These are phyloP conservation scores for Corvus moneduloides DNA, from an alignment of 2,113 vertebrate species.

Conservation along the genomic window DNA sequence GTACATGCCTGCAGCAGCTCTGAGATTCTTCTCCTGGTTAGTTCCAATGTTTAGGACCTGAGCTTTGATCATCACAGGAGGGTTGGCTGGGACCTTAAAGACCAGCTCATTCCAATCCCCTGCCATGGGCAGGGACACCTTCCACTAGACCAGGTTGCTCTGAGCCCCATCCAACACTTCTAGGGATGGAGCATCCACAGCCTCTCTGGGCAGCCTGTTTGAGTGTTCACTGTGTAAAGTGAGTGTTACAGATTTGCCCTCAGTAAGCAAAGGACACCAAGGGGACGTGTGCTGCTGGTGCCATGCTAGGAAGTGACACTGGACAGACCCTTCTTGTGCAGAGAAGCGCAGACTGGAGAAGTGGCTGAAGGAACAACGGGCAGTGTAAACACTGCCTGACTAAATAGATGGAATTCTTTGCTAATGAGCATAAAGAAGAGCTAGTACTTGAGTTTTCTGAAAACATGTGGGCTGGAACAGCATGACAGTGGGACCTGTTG, in stretches of 20 bases:
- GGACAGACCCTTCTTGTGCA: rapidly evolving
- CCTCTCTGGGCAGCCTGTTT: not conserved
- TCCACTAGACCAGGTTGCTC: not conserved
- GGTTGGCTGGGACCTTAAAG: not conserved
- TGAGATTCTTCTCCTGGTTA: not conserved
- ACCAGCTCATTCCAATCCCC: not conserved
- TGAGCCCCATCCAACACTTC: not conserved
- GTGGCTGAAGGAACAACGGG: not conserved
- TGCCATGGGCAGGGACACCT: not conserved
- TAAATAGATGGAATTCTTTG: not conserved
- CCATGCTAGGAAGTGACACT: rapidly evolving
- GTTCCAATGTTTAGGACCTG: not conserved
- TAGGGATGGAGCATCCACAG: not conserved
- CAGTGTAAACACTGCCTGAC: not conserved
- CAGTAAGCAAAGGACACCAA: no score
- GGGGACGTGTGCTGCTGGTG: rapidly evolving
- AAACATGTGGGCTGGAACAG: not conserved
- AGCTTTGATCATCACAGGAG: not conserved
- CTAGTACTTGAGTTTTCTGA: not conserved
- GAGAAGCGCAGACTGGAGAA: not conserved
- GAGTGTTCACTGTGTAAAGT: not conserved
- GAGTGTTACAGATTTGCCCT: not conserved
- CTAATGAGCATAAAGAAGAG: not conserved
- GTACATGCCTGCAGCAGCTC: not conserved
- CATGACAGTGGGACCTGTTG: rapidly evolving